phyloP scores from a whole-genome alignment of 2,888 invertebrate genomes.

The Leptothorax acervorum region DNA sequence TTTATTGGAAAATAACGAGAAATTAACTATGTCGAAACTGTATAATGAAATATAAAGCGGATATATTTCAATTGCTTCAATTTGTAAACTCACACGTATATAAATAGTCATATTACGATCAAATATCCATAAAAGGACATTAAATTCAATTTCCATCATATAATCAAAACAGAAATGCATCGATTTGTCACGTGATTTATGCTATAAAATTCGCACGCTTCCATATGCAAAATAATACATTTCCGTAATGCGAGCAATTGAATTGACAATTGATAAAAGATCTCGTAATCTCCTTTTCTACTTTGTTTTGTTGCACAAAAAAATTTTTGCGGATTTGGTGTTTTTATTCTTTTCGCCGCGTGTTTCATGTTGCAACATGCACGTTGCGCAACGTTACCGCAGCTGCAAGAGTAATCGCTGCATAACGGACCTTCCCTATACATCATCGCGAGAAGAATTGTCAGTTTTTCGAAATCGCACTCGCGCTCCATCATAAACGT shows the following conservation, averaged over 20 bases:
- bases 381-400: slow-evolving; percentile 14
- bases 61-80: neutral
- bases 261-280: neutral
- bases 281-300: neutral
- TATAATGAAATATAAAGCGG: neutral
- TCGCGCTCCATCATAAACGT: slow-evolving; percentile 43
- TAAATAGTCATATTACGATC: neutral
- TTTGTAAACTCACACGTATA: neutral
- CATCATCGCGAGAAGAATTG: slow-evolving; percentile 37
- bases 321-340: neutral
- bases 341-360: slow-evolving; percentile 11
- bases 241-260: neutral
- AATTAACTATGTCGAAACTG: neutral
- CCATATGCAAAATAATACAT: neutral
- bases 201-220: neutral
- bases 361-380: slow-evolving; percentile 12
- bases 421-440: slow-evolving; percentile 29
- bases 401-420: slow-evolving; percentile 38
- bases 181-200: neutral
- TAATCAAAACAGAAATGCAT: neutral
- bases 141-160: neutral
- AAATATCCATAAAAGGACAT: slow-evolving; percentile 2
- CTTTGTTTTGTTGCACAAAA: neutral
- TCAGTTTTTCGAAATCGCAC: slow-evolving; percentile 42
- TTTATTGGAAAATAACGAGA: neutral